phyloP scores from a whole-genome alignment of 2,797 vertebrate genomes.

The Petrocephalus sullivani region DNA sequence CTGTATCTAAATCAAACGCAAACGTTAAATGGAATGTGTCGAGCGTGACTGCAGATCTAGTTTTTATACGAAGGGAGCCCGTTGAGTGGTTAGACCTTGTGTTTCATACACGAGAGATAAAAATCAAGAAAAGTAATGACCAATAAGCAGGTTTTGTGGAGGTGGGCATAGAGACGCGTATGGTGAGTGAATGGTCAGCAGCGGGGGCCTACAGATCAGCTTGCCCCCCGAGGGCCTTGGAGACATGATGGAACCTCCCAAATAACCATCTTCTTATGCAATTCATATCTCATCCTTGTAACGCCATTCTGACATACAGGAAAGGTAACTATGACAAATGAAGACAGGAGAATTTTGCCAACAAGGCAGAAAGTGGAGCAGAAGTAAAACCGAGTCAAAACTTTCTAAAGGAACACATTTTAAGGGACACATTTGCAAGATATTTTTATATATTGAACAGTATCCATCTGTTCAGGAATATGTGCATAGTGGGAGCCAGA shows the following conservation, averaged over 20 bases:
- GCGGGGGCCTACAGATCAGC: background rate
- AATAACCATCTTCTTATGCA: conserved; percentile 15
- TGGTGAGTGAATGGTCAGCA: background rate
- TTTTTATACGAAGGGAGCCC: background rate
- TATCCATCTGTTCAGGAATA: background rate
- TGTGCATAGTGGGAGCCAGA: background rate
- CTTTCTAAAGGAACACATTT: conserved; percentile 1
- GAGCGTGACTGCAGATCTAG: background rate
- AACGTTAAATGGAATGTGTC: background rate
- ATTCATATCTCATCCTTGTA: background rate
- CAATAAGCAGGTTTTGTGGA: background rate
- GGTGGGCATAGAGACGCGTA: background rate
- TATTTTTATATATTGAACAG: conserved; percentile 11
- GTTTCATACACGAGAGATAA: background rate
- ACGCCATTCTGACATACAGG: conserved; percentile 7
- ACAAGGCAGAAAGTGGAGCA: conserved; percentile 8
- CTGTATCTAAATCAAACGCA: background rate
- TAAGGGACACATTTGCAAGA: conserved; percentile 13
- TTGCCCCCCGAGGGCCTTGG: background rate
- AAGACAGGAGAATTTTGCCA: conserved; percentile 13
- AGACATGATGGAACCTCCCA: conserved; percentile 5
- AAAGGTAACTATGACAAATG: conserved; percentile 17
- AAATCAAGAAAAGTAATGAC: background rate
- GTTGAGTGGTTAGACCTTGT: background rate
- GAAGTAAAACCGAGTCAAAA: conserved; percentile 12